Base-by-base conservation (phyloP, 2,113 vertebrate genomes). In the Fregetta grallaria region DNA sequence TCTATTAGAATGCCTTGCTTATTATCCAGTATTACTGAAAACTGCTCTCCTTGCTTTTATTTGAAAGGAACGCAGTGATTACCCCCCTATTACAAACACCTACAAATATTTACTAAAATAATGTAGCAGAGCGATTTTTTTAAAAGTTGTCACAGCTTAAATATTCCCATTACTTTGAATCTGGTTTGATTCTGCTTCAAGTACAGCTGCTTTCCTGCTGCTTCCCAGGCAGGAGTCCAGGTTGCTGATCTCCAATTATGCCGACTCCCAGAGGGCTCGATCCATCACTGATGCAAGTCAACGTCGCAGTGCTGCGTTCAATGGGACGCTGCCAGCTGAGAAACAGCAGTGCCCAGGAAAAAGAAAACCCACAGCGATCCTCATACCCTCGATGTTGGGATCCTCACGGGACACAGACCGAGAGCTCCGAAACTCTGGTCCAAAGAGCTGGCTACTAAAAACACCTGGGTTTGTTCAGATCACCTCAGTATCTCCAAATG, bases 41-140 rank as follows among this genome's bases (percentile, higher is more conserved):
- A 92, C 85, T 84, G 63, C 36, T 89, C 65, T 76, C 32, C 44
- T 40, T 44, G 49, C 79, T 80, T 86, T 75, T 66, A 45, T 90
- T 90, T 73, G 71, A 93, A 93, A 92, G 90, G 55, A 95, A 87
- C 12, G 74, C 71, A 82, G 53, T 17, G n/a, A 97, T 94, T 95
- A 79, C 21, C 15, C 68, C 50, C 52, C 70, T 85, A 82, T 85
- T 90, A 93, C 50, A 88, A 73, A 92, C 71, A 94, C 72, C 88
- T 93, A 95, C 71, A 94, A 96, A 96, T 95, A 96, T 96, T 96
- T 97, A 94, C 88, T 66, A 73, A 92, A 94, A 93, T 70, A 88
- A 88, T 8, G 59, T 49, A 92, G 70, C 84, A 79, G 77, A 72
- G 53, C 9, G 4, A 36, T 45, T 83, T 94, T 91, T 49, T 3